Conservation (phyloP, 1,140 invertebrate species). For the Eriocheir sinensis region DNA sequence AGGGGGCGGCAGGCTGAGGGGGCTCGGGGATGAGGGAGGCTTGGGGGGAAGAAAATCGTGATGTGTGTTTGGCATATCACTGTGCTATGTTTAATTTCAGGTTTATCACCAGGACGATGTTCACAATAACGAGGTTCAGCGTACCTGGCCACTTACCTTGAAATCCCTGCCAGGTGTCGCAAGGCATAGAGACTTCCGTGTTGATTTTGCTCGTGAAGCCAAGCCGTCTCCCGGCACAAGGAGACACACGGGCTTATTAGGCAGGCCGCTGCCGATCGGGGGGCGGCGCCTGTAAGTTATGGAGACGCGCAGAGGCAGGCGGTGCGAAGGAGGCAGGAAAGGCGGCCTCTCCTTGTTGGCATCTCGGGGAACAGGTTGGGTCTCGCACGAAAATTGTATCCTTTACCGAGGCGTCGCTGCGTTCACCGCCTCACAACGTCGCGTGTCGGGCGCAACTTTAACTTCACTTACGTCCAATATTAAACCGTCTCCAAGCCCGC, state of each 20-base stretch:
- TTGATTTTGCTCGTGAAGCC: neutral
- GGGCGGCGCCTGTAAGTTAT: neutral
- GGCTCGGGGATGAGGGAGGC: neutral
- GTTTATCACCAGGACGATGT: neutral
- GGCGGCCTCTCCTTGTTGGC: constrained; percentile 51
- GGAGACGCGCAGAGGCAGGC: neutral
- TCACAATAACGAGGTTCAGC: constrained; percentile 44
- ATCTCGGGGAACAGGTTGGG: constrained; percentile 73
- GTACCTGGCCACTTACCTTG: constrained; percentile 71
- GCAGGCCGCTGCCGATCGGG: neutral
- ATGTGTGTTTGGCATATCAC: constrained; percentile 56
- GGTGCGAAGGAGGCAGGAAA: neutral
- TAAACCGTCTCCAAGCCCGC: neutral
- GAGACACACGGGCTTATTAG: neutral
- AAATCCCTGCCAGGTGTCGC: constrained; percentile 9
- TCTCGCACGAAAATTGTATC: constrained; percentile 76
- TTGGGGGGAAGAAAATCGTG: neutral
- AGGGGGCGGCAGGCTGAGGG: neutral
- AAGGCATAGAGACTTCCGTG: neutral
- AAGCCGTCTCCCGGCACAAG: neutral
- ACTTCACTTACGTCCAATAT: neutral
- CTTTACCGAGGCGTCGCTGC: constrained; percentile 34
- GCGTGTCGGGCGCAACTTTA: neutral
- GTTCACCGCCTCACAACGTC: neutral
- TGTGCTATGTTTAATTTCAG: constrained; percentile 54